Evolutionary conservation across 2,113 vertebrate species (phyloP), one percentile per base, ranked within the genome.

Genomic region (Rousettus leschenaultii): DNA sequence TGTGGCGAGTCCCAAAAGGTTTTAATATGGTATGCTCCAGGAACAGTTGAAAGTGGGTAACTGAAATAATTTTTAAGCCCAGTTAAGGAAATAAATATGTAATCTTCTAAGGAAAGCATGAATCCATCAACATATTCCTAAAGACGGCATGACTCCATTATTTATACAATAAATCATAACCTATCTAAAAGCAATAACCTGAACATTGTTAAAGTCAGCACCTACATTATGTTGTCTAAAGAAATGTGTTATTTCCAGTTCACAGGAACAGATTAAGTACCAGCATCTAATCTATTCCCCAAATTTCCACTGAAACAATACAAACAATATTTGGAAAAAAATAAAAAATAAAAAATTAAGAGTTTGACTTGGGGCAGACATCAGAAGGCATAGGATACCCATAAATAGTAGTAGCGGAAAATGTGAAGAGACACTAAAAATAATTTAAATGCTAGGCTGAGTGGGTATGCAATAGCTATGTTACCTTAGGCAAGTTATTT

Each of bases 231-330:
- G 53, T 78, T 89, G 11, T 86, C 80, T 93, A 73, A 93, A 96
- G 86, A 97, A 78, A 86, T 33, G 35, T 95, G 26, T 5, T 85
- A 84, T 89, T 95, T 92, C 79, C 18, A 86, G 57, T 65, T 71
- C 53, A 90, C 30, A 5, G 92, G 63, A 73, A 85, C 16, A 57
- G 45, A 51, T 51, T 77, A 91, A 89, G 45, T 78, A 87, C 33
- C 24, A 91, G 74, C 30, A 93, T 83, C 77, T 96, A 93, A 90
- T 87, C 45, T 84, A 22, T 90, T 61, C 13, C 26, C 10, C 65
- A 26, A 86, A 84, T 65, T 89, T 43, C 19, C 93, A 95, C 2
- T 83, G 40, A 90, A 96, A 91, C 12, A 89, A 92, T 53, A n/a
- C 15, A 51, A 51, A 83, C 83, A 59, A 89, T 57, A 70, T 71